Evolutionary conservation across 1,140 invertebrate species (phyloP), one percentile per base, ranked within the genome.

Genomic region (Trichonephila inaurata): DNA sequence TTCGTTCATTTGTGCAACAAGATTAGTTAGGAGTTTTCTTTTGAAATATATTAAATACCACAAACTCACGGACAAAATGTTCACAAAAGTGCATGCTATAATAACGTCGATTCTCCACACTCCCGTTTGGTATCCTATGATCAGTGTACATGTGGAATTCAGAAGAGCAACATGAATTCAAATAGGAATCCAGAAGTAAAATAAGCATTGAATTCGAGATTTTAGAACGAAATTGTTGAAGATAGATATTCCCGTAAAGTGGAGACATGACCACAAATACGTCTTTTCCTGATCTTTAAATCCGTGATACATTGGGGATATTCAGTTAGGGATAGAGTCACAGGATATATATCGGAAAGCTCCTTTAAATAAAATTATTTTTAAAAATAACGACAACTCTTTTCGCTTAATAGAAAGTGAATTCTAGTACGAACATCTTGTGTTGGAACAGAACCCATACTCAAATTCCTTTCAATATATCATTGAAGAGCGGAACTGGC

Each of bases 201-300:
- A 82, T 8, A 19, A 89, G 3, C 10, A 14, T 4, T 33, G 21
- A 7, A n/a, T 51, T 18, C 40, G n/a, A 8, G 44, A 62, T 40
- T 10, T 72, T 2, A 6, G 4, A n/a, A 8, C 58, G 21, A 58
- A 1, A 2, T 58, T 66, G 14, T 4, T 16, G 12, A 24, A 72
- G 14, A 89, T 16, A 51, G n/a, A 24, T 64, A 89, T 89, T 24
- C 88, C 88, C 24, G 88, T 89, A 77, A 44, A 40, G n/a, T 58
- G 18, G 4, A 89, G 21, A 77, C 72, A 89, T 10, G 16, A 21
- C 64, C 64, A 72, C n/a, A 89, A n/a, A 24, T 58, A 60, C 1
- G 88, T 72, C n/a, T 51, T 72, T 51, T 89, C 88, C n/a, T 2
- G 10, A 14, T n/a, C 2, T 1, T 10, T 19, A 60, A 28, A 18